Base-by-base conservation (phyloP, 2,888 invertebrate species). In the Cantharis rufa region DNA sequence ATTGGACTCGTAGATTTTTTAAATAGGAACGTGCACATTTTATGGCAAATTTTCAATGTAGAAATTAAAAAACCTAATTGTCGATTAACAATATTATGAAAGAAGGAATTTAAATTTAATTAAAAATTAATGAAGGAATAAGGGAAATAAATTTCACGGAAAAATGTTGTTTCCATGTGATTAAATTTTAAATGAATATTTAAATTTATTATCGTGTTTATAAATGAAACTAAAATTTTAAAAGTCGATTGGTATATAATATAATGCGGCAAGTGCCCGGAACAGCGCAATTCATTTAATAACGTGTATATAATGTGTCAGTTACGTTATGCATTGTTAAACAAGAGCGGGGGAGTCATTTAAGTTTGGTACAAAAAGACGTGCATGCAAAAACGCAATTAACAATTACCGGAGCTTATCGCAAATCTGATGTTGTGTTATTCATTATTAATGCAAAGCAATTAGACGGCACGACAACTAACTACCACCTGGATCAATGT, bases 301-400 rank as follows among this genome's bases (percentile, higher is more conserved):
- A 78, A 78, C 78, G 78, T 74, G 78, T 76, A 77, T 74, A 78
- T 74, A 78, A 78, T 78, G 77, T 79, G 76, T 78, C 79, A 78
- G 78, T 79, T 77, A 80, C 74, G 74, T 81, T 82, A 82, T 83
- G 84, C 84, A 83, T 84, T 84, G 84, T 85, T 84, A 84, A 86
- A 85, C 85, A 85, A 85, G 84, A 84, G 82, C 84, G 82, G 82
- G 84, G 85, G 83, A 84, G 77, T 72, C 84, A 85, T 85, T 86
- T 84, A 85, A 80, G 82, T 75, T 78, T 64, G 16, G 74, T 77
- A 75, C 74, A 85, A 84, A 86, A 84, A 84, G 81, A 82, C 78
- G 80, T 84, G 86, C 88, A 88, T 88, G 88, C 88, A 83, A 88
- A 88, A 88, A 87, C 84, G 88, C 87, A 88, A 88, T 88, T 88